Evolutionary conservation across 2,888 invertebrate species (phyloP).

Genomic region (Parnassius mnemosyne): DNA sequence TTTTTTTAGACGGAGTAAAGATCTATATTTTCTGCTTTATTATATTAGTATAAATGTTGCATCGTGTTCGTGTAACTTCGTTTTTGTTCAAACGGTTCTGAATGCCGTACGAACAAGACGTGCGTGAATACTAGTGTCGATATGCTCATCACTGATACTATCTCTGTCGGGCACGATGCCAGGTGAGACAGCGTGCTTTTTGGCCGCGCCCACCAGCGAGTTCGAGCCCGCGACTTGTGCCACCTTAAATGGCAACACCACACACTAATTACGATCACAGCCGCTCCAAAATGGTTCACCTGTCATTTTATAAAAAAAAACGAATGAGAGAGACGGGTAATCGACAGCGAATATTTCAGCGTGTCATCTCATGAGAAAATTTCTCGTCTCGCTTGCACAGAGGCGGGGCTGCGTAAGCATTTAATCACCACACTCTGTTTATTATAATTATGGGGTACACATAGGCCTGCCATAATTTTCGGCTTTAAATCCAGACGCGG

Average conservation of each 20-base stretch:
- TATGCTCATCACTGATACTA: too few species aligned
- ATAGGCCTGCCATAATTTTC: conserved; percentile 22
- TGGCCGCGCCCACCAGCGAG: too few species aligned
- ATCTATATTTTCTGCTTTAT: too few species aligned
- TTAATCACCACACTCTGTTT: conserved; percentile 29
- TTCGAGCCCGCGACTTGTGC: too few species aligned
- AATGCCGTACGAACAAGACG: too few species aligned
- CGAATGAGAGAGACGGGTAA: conserved; percentile 17
- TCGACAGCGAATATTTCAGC: conserved; percentile 15
- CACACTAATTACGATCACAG: conserved; percentile 15
- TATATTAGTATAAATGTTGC: too few species aligned
- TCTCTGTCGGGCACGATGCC: too few species aligned
- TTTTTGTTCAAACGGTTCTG: too few species aligned
- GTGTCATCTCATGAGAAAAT: conserved; percentile 23
- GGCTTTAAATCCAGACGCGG: conserved; percentile 8
- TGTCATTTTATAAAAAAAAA: conserved; percentile 23
- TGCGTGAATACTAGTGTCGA: too few species aligned
- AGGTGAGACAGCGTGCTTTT: too few species aligned
- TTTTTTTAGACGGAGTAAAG: too few species aligned
- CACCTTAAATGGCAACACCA: conserved; percentile 13
- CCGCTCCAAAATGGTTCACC: conserved; percentile 12
- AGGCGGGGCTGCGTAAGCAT: conserved; percentile 30
- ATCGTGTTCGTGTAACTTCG: too few species aligned
- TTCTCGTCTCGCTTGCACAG: conserved; percentile 25
- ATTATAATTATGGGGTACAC: conserved; percentile 30